These are phyloP conservation scores for Sinonovacula constricta DNA, from an alignment of 1,140 invertebrate species.

Conservation along the genomic window DNA sequence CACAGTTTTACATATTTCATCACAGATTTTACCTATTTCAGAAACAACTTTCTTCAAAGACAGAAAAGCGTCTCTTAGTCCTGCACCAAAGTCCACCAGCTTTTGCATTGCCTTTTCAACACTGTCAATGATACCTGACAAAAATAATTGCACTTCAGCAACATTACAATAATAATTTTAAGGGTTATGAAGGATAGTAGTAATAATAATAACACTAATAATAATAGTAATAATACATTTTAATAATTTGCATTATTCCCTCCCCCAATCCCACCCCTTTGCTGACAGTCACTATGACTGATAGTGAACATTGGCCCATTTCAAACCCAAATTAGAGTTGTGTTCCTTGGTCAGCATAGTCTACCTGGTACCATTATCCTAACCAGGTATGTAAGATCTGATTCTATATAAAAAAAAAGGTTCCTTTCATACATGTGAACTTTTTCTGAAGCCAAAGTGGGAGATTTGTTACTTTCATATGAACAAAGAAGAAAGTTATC, in stretches of 20 bases:
- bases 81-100: conserved; percentile 79
- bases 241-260: not conserved
- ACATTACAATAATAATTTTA: not conserved
- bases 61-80: conserved; percentile 58
- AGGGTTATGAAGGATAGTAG: not conserved
- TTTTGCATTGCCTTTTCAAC: conserved; percentile 45
- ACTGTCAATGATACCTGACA: conserved; percentile 49
- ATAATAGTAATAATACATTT: not conserved
- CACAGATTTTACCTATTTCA: conserved; percentile 59
- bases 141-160: not conserved
- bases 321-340: not conserved
- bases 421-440: too few species aligned
- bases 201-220: too few species aligned
- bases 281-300: not conserved
- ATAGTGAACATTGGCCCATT: not conserved
- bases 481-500: too few species aligned
- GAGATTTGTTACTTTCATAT: too few species aligned
- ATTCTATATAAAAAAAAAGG: too few species aligned
- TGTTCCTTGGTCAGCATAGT: too few species aligned
- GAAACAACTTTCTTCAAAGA: conserved; percentile 60
- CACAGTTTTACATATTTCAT: not conserved
- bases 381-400: too few species aligned
- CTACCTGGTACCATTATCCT: too few species aligned
- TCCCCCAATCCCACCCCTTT: not conserved
- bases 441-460: too few species aligned